These are phyloP conservation scores for Myodes glareolus DNA, from an alignment of 2,113 vertebrate genomes.

Conservation along the genomic window DNA sequence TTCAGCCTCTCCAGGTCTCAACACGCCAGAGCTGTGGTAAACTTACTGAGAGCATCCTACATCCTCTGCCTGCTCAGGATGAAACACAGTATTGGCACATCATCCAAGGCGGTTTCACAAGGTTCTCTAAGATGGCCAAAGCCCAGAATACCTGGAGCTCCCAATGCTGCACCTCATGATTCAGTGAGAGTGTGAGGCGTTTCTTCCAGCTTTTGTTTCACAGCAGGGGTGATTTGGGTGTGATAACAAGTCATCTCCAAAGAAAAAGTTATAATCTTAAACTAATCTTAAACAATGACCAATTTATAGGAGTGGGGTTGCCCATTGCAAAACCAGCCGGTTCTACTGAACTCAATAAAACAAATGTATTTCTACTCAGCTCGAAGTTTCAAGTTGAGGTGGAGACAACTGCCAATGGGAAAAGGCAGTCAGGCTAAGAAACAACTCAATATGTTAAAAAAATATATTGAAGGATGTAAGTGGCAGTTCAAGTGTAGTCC, in stretches of 20 bases:
- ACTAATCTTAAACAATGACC: not conserved
- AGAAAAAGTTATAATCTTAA: not conserved
- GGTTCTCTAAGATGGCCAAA: not conserved
- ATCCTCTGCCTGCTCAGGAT: not conserved
- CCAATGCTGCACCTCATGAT: not conserved
- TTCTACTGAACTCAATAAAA: not conserved
- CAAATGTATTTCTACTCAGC: not conserved
- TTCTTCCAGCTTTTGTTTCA: not conserved
- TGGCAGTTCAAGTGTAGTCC: not conserved
- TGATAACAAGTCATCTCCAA: not conserved
- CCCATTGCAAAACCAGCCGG: not conserved
- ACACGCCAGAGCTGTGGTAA: not conserved
- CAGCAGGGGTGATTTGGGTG: not conserved
- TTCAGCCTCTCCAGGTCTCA: not conserved
- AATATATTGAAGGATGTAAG: not conserved
- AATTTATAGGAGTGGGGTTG: not conserved
- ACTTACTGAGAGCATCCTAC: not conserved
- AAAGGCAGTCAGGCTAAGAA: not conserved
- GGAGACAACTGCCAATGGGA: not conserved
- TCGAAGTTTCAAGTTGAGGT: not conserved
- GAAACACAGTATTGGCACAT: rapidly evolving
- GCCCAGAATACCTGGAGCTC: rapidly evolving
- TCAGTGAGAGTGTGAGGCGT: not conserved
- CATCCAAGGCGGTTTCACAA: not conserved
- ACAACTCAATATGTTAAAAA: not conserved